phyloP scores from a whole-genome alignment of 2,113 vertebrate species.

The Chiloscyllium plagiosum region DNA sequence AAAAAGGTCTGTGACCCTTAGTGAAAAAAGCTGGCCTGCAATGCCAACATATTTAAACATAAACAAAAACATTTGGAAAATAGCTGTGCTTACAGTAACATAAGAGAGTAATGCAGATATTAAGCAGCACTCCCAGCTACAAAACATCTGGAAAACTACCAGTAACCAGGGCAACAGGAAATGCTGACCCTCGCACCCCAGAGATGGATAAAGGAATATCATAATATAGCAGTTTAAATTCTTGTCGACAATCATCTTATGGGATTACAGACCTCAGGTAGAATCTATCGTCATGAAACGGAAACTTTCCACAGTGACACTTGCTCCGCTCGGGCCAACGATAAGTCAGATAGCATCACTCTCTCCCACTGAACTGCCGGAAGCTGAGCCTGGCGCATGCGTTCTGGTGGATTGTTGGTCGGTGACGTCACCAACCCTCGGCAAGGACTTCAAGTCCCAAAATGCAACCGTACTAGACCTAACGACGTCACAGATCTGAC shows the following conservation, averaged over 20 bases:
- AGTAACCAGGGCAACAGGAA: not conserved
- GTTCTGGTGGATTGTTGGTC: not conserved
- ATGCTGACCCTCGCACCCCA: not conserved
- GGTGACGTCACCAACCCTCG: not conserved
- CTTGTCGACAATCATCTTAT: not conserved
- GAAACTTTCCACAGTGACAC: not conserved
- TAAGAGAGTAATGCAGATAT: not conserved
- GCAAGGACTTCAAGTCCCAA: not conserved
- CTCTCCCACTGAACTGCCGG: not conserved
- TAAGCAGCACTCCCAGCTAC: not conserved
- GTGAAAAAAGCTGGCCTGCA: not conserved
- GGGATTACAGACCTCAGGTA: not conserved
- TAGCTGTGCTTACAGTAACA: not conserved
- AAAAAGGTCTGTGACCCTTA: not conserved
- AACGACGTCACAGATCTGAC: not conserved
- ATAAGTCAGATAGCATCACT: not conserved
- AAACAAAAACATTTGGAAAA: not conserved
- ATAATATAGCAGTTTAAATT: not conserved
- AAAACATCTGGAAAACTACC: not conserved
- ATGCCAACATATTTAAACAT: not conserved
- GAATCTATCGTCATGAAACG: not conserved
- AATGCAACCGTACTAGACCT: not conserved
- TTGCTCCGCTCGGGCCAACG: not conserved
- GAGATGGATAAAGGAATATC: not conserved
- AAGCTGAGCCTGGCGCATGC: not conserved